phyloP scores from a whole-genome alignment of 2,888 invertebrate genomes.

The Cerceris rybyensis region DNA sequence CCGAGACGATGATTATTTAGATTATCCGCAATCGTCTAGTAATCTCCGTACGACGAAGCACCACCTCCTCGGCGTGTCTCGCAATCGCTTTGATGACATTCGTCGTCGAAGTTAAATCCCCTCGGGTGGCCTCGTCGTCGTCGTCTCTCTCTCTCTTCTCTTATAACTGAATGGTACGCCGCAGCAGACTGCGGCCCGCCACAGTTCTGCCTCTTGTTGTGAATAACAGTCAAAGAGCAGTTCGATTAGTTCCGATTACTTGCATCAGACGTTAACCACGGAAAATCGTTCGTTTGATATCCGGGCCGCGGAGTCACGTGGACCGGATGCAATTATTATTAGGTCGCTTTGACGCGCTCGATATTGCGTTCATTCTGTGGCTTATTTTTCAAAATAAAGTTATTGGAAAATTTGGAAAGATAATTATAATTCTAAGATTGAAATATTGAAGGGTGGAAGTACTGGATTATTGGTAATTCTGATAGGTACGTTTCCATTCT shows the following conservation, averaged over 20 bases:
- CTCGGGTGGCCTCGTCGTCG: constrained; percentile 37
- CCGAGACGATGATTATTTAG: constrained; percentile 67
- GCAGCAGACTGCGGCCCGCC: constrained; percentile 40
- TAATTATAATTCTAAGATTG: no score
- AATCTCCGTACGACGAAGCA: constrained; percentile 50
- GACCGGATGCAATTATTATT: no score
- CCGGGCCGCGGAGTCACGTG: not conserved
- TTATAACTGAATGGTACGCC: constrained; percentile 41
- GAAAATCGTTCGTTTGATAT: constrained; percentile 32
- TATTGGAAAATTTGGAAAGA: no score
- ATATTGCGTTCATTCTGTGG: no score
- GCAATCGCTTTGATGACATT: constrained; percentile 63
- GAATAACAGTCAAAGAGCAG: constrained; percentile 49
- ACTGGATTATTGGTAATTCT: no score
- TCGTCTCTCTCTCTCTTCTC: constrained; percentile 36
- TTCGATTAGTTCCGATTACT: constrained; percentile 62
- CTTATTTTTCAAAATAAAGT: no score
- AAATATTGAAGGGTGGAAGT: no score
- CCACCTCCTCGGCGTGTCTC: constrained; percentile 28
- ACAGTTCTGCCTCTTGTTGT: constrained; percentile 39
- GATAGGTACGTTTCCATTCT: no score
- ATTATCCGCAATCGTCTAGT: constrained; percentile 63
- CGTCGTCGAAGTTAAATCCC: constrained; percentile 61
- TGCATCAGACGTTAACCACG: constrained; percentile 34
- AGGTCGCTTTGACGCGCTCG: no score